Conservation (phyloP, 1,140 invertebrate genomes). For the Philotrypesis tridentata region DNA sequence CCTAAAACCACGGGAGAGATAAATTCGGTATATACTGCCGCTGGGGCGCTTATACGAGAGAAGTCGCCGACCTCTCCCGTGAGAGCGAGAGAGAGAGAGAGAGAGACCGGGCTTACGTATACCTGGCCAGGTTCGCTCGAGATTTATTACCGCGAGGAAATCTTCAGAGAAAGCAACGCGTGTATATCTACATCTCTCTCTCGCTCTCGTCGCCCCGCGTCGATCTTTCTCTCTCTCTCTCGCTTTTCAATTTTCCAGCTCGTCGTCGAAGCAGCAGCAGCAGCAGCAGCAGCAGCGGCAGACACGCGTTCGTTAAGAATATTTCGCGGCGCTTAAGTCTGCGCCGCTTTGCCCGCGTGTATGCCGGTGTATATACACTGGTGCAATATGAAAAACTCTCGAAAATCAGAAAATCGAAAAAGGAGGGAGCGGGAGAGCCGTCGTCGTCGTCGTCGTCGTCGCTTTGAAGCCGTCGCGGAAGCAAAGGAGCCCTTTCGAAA, state of each 20-base stretch:
- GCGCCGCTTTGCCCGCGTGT: not conserved
- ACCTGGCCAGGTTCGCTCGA: conserved; percentile 4
- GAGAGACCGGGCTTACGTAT: not conserved
- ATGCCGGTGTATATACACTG: too few species aligned
- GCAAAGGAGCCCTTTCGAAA: conserved; percentile 20
- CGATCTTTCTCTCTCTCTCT: too few species aligned
- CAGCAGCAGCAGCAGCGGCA: not conserved
- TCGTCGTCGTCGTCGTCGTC: too few species aligned
- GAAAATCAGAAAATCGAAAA: not conserved
- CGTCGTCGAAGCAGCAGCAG: too few species aligned
- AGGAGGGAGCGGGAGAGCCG: not conserved
- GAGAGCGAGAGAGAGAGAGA: too few species aligned
- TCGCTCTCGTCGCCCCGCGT: not conserved
- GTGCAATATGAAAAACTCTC: not conserved
- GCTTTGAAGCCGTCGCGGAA: not conserved
- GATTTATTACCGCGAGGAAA: conserved; percentile 8
- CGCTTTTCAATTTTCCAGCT: not conserved
- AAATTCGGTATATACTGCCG: not conserved
- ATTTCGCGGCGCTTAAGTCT: not conserved
- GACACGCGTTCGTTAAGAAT: not conserved
- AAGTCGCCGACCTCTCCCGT: too few species aligned
- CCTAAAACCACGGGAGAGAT: conserved; percentile 11
- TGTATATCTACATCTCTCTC: not conserved
- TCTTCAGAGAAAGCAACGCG: not conserved
- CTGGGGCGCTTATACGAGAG: not conserved